A percentile compares a stretch with the other conserved stretches of the same genome.
These are phyloP conservation scores for Melitaea athalia DNA, from an alignment of 2,888 invertebrate species.

Conservation along the genomic window DNA sequence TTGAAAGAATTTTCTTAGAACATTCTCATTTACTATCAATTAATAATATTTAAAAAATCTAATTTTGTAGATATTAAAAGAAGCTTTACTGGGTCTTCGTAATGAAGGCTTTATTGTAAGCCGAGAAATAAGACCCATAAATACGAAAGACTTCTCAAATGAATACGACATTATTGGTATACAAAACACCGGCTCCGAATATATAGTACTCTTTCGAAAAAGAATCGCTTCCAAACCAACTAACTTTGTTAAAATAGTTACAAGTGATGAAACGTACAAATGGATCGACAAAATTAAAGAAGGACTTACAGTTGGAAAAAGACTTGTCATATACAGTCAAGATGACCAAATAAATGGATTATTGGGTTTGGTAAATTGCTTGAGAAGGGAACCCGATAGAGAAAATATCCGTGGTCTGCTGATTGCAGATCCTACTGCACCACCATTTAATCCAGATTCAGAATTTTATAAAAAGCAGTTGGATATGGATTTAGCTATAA, in stretches of 20 bases:
- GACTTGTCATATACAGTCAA: constrained; percentile 85
- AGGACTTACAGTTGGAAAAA: constrained; percentile 67
- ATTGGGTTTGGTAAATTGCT: constrained; percentile 92
- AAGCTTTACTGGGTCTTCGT: constrained; percentile 73
- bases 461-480: constrained; percentile 86
- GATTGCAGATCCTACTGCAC: constrained; percentile 84
- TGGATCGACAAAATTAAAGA: constrained; percentile 81
- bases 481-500: constrained; percentile 89
- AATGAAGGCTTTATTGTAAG: constrained; percentile 84
- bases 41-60: neutral
- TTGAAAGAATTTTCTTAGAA: too few species aligned
- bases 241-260: constrained; percentile 71
- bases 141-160: constrained; percentile 65
- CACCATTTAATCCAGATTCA: constrained; percentile 84
- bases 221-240: constrained; percentile 69
- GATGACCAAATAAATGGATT: constrained; percentile 89
- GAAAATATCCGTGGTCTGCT: constrained; percentile 84
- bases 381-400: constrained; percentile 90
- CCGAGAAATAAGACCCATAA: constrained; percentile 79
- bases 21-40: neutral
- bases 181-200: constrained; percentile 76
- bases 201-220: constrained; percentile 79
- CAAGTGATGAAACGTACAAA: constrained; percentile 63
- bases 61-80: constrained; percentile 64
- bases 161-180: constrained; percentile 77